Evolutionary conservation across 2,888 invertebrate species (phyloP).

Genomic region (Gortyna flavago): DNA sequence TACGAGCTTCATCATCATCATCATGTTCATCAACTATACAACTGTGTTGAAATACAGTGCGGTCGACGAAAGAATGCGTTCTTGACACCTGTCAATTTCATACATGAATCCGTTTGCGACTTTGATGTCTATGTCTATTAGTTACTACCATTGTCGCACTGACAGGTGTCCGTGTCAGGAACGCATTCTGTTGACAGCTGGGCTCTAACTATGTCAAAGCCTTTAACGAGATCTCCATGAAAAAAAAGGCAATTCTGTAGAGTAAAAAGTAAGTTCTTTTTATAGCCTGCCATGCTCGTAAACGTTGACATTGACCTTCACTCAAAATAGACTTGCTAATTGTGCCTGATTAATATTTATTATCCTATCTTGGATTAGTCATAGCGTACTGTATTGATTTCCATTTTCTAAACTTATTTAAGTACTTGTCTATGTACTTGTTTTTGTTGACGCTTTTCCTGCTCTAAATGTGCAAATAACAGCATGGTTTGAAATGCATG

Average conservation of each 20-base stretch:
- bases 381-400: constrained; percentile 41
- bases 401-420: constrained; percentile 26
- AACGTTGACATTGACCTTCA: constrained; percentile 43
- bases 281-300: neutral
- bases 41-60: too few relatives aligned
- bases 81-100: too few relatives aligned
- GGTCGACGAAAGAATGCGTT: too few relatives aligned
- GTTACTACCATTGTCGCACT: too few relatives aligned
- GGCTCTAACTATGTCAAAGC: too few relatives aligned
- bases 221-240: too few relatives aligned
- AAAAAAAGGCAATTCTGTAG: neutral
- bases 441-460: constrained; percentile 2
- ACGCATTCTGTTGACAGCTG: too few relatives aligned
- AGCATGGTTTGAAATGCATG: constrained; percentile 1
- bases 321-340: constrained; percentile 45
- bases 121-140: too few relatives aligned
- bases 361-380: constrained; percentile 37
- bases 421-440: neutral
- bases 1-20: too few relatives aligned
- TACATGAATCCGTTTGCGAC: too few relatives aligned
- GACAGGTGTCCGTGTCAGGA: too few relatives aligned
- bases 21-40: too few relatives aligned
- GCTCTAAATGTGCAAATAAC: neutral
- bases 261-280: constrained; percentile 10
- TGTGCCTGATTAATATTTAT: constrained; percentile 48